Base-by-base conservation (phyloP, 1,140 invertebrate species). In the Heliothis subflexa region DNA sequence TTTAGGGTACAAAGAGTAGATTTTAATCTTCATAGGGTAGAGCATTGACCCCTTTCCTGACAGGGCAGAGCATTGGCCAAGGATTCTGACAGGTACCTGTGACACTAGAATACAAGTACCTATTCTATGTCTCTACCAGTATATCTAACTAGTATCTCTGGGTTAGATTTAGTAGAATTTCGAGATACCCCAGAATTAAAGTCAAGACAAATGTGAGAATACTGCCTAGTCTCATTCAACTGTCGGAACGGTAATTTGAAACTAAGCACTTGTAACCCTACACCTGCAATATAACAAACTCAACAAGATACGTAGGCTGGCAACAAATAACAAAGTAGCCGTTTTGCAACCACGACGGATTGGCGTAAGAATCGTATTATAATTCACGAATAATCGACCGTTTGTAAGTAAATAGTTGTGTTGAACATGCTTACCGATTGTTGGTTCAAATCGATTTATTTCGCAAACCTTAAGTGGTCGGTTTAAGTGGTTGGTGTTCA, bases 301-400 rank as follows among this genome's bases (percentile, higher is more conserved):
- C 14, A 49, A 72, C 70, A 72, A 72, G 47, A n/a, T 16, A 47
- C 54, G 76, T 78, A 64, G 76, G 76, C 33, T 14, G 62, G 52
- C 47, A 59, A 78, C 76, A 78, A 68, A 78, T 70, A 47, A 54
- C 64, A 25, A 70, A 59, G 76, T 78, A 78, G 76, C 76, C 40
- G 76, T 78, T 78, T 72, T 72, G 70, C 70, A 72, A 72, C 54
- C 25, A 70, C 66, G 47, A 52, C 47, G 66, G 66, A 70, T 70
- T 52, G 66, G 45, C 61, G 28, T 52, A 70, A 70, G 45, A 21
- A 70, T 52, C n/a, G 66, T 70, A 70, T 18, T 70, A 70, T 70
- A 70, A 70, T 52, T 70, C 66, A 70, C 66, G 66, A 70, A 70
- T 70, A 70, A 70, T 70, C 66, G 66, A 70, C 21, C 13, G 66